These are phyloP conservation scores for Ia io DNA, from an alignment of 2,113 vertebrate species.

Conservation along the genomic window DNA sequence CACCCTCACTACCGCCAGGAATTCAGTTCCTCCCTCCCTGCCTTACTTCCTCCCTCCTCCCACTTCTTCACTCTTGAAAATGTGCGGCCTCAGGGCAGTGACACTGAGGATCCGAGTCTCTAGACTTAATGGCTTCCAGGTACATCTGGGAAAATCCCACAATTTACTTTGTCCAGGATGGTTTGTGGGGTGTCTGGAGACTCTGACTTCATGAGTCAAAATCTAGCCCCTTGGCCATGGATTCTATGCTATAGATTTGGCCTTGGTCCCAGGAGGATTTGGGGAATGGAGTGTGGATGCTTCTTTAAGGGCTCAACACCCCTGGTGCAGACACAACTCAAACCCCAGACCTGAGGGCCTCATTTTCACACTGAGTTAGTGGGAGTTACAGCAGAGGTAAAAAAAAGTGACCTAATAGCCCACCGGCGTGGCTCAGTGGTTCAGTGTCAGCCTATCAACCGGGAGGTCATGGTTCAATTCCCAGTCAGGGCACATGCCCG, in stretches of 20 bases:
- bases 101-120: not conserved
- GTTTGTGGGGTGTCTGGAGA: not conserved
- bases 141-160: not conserved
- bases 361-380: not conserved
- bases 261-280: not conserved
- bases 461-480: too few relatives aligned
- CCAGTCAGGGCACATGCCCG: too few relatives aligned
- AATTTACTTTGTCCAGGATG: not conserved
- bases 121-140: not conserved
- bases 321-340: not conserved
- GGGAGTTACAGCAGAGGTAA: not conserved
- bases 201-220: not conserved
- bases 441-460: too few relatives aligned
- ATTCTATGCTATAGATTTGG: not conserved
- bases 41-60: not conserved
- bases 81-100: not conserved
- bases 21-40: not conserved
- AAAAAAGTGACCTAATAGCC: too few relatives aligned
- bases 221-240: not conserved
- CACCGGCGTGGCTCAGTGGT: too few relatives aligned
- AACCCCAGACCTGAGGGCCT: not conserved
- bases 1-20: not conserved
- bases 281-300: not conserved
- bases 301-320: not conserved
- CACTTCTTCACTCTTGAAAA: not conserved